Evolutionary conservation across 2,888 invertebrate species (phyloP), one percentile per base, ranked within the genome.

Genomic region (Chymomyza procnemis): DNA sequence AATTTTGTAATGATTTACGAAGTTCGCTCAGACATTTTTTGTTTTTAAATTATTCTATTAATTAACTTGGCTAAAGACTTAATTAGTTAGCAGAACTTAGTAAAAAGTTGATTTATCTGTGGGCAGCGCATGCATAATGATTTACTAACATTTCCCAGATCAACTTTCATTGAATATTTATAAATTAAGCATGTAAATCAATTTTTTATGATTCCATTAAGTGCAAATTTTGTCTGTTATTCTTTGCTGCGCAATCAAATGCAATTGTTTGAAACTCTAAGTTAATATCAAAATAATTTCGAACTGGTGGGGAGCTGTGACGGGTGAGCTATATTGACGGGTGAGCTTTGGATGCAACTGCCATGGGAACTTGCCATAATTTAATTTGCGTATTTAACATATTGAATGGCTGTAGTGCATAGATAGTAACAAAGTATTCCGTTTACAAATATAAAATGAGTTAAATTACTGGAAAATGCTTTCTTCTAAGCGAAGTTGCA

Each of bases 81-180:
- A 69, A 85, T 85, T 85, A 77, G 4, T 14, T 19, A 18, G 21
- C 14, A 22, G 57, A 34, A 14, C 21, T 22, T 22, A 63, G 64
- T 69, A 71, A 75, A 73, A 80, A 80, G 72, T 66, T 55, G 60
- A 14, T 59, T 50, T 61, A 62, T 52, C 34, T 34, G 16, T 3
- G 22, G 21, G 58, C 66, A 46, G 63, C 48, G 46, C 9, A 47
- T 62, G 69, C 55, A 46, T 47, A 61, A 57, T 48, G 8, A 19
- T 8, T 6, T 50, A 2, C 50, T 16, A 50, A 50, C 84, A n/a
- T n/a, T n/a, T 84, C 82, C 74, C 82, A 84, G 63, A 64, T 8
- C 48, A 54, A 54, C 62, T 59, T 58, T 56, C 69, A 70, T 73
- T 80, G 69, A 77, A 82, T 76, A 82, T 85, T 77, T 77, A 79